These are phyloP conservation scores for Parnassius glacialis DNA, from an alignment of 2,888 invertebrate genomes.

Conservation along the genomic window DNA sequence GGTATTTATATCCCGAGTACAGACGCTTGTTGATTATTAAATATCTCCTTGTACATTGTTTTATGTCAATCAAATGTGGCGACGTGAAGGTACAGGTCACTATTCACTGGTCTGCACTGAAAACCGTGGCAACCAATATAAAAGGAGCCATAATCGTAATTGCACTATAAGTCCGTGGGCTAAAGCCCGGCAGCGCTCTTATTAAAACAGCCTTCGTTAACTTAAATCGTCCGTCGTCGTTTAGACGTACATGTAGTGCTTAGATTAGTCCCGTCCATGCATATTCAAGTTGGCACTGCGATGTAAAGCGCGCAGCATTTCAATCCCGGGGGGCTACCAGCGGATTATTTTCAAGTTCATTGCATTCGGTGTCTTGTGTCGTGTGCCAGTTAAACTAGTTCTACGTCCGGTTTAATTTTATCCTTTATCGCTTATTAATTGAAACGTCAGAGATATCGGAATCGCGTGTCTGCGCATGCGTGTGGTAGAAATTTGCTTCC, in stretches of 20 bases:
- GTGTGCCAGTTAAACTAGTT: slow-evolving; percentile 19
- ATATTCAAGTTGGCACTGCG: slow-evolving; percentile 17
- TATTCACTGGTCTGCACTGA: slow-evolving; percentile 2
- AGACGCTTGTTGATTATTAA: slow-evolving; percentile 18
- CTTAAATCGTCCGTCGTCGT: slow-evolving; percentile 14
- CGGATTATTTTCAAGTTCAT: slow-evolving; percentile 5
- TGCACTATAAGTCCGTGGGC: slow-evolving; percentile 1
- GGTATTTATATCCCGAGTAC: slow-evolving; percentile 21
- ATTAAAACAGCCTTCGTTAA: slow-evolving; percentile 19
- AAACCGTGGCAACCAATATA: slow-evolving; percentile 4
- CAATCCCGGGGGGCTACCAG: slow-evolving; percentile 5
- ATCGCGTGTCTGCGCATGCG: slow-evolving; percentile 28
- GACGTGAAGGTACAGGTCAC: slow-evolving; percentile 9
- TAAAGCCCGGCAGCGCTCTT: slow-evolving; percentile 24
- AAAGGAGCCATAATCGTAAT: slow-evolving; percentile 10
- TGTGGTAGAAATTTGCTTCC: slow-evolving; percentile 37
- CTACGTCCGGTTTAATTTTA: slow-evolving; percentile 15
- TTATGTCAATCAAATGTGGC: slow-evolving; percentile 22
- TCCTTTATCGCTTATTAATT: slow-evolving; percentile 30
- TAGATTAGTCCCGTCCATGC: slow-evolving; percentile 3
- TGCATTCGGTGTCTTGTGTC: slow-evolving; percentile 2
- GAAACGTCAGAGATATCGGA: slow-evolving; percentile 33
- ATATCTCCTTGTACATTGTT: slow-evolving; percentile 19
- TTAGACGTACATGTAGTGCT: slow-evolving; percentile 12
- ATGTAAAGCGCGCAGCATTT: slow-evolving; percentile 17